phyloP scores from a whole-genome alignment of 2,797 vertebrate species.

The Falco concolor region DNA sequence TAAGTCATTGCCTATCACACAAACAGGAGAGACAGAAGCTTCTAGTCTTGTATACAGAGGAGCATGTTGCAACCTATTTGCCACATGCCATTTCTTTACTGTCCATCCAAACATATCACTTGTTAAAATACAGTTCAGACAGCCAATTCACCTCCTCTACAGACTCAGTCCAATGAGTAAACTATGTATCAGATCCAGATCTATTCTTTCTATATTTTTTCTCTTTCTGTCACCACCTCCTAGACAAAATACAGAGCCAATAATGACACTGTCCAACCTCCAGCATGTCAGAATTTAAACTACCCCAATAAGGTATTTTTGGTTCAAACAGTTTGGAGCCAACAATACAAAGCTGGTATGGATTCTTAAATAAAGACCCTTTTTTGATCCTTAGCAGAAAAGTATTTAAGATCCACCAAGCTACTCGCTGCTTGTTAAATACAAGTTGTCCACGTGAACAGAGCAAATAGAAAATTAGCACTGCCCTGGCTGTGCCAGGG shows the following conservation, averaged over 20 bases:
- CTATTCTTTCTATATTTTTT: background rate
- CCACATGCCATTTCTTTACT: background rate
- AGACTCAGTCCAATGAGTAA: background rate
- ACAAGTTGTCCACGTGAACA: accelerated
- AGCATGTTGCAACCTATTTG: background rate
- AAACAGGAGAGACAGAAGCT: background rate
- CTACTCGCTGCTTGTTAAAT: background rate
- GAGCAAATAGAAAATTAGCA: background rate
- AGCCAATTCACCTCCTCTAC: background rate
- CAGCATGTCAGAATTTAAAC: background rate
- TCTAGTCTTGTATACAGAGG: background rate
- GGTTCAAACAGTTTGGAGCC: background rate
- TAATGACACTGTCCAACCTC: background rate
- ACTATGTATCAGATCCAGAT: background rate
- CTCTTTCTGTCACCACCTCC: background rate
- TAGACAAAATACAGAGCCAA: background rate
- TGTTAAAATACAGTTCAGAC: background rate
- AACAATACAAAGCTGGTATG: background rate
- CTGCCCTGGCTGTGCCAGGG: accelerated
- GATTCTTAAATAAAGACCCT: background rate
- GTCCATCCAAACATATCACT: background rate
- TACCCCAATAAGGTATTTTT: background rate
- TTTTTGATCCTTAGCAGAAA: background rate
- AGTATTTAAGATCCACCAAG: background rate
- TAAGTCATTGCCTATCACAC: background rate